Evolutionary conservation across 2,888 invertebrate genomes (phyloP).

Genomic region (Trilocha varians): DNA sequence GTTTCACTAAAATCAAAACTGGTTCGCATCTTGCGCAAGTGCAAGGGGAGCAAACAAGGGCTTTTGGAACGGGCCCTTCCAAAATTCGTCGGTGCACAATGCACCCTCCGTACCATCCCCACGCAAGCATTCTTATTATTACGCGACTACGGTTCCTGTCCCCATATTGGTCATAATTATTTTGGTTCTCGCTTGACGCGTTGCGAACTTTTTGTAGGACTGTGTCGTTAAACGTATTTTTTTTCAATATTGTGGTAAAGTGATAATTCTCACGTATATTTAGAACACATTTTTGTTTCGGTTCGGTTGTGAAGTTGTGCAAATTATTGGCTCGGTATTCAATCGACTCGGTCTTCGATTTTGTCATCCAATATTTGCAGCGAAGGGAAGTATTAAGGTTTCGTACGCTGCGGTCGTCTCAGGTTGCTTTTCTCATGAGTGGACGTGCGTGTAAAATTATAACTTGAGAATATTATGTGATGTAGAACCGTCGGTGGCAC

Average conservation of each 20-base stretch:
- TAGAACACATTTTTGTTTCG: neutral
- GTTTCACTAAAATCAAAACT: conserved; percentile 67
- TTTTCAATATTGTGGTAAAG: neutral
- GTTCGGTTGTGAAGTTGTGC: conserved; percentile 29
- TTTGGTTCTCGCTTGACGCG: conserved; percentile 62
- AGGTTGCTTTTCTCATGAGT: conserved; percentile 73
- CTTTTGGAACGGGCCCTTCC: conserved; percentile 65
- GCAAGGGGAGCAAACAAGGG: conserved; percentile 66
- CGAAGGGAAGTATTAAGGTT: conserved; percentile 73
- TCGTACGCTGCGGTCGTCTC: conserved; percentile 72
- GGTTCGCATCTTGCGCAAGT: conserved; percentile 72
- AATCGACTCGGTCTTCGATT: conserved; percentile 49
- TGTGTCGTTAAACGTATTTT: conserved; percentile 21
- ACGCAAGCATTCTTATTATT: conserved; percentile 71
- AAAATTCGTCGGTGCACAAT: conserved; percentile 72
- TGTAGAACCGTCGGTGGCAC: conserved; percentile 53
- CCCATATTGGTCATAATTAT: conserved; percentile 71
- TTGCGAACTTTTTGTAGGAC: conserved; percentile 38
- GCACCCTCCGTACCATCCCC: conserved; percentile 72
- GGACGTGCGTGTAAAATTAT: conserved; percentile 71
- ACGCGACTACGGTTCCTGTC: conserved; percentile 65
- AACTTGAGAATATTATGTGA: conserved; percentile 67
- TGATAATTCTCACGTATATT: conserved; percentile 1
- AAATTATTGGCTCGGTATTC: conserved; percentile 43
- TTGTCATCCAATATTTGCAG: conserved; percentile 70